These are phyloP conservation scores for Gortyna flavago DNA, from an alignment of 2,888 invertebrate species.

Conservation along the genomic window DNA sequence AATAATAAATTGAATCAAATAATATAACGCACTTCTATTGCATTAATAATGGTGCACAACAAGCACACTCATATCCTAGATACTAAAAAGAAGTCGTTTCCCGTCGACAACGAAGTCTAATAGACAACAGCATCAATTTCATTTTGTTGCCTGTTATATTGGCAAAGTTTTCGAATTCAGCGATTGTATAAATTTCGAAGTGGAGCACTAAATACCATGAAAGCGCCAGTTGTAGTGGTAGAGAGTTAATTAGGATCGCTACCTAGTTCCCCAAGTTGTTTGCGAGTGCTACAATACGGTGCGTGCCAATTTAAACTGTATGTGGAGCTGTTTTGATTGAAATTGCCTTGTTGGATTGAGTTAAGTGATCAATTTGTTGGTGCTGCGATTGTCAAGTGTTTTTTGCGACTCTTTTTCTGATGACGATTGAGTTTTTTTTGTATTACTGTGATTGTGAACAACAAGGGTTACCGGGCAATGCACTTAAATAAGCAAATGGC, in stretches of 20 bases:
- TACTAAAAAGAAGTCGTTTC: slow-evolving; percentile 19
- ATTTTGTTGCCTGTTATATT: slow-evolving; percentile 47
- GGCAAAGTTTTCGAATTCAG: slow-evolving; percentile 63
- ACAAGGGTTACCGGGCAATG: too few species aligned
- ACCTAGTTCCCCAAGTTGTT: slow-evolving; percentile 60
- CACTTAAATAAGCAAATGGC: too few species aligned
- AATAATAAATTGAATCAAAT: neutral
- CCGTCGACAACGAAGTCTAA: slow-evolving; percentile 30
- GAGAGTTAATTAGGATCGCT: slow-evolving; percentile 66
- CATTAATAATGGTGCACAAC: neutral
- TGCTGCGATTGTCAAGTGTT: slow-evolving; percentile 21
- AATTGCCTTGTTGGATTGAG: slow-evolving; percentile 26
- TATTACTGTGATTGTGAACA: neutral
- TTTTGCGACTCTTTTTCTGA: neutral
- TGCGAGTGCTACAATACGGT: slow-evolving; percentile 46
- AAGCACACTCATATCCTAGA: too few species aligned
- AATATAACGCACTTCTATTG: neutral
- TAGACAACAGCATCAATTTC: slow-evolving; percentile 38
- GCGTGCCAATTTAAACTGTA: slow-evolving; percentile 39
- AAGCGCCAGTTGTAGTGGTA: slow-evolving; percentile 49
- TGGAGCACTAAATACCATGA: slow-evolving; percentile 63
- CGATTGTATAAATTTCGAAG: slow-evolving; percentile 62
- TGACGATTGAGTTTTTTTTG: neutral
- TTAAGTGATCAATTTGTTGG: slow-evolving; percentile 41
- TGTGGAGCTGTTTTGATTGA: slow-evolving; percentile 13